Base-by-base conservation (phyloP, 2,113 vertebrate genomes). In the Nesoenas mayeri region DNA sequence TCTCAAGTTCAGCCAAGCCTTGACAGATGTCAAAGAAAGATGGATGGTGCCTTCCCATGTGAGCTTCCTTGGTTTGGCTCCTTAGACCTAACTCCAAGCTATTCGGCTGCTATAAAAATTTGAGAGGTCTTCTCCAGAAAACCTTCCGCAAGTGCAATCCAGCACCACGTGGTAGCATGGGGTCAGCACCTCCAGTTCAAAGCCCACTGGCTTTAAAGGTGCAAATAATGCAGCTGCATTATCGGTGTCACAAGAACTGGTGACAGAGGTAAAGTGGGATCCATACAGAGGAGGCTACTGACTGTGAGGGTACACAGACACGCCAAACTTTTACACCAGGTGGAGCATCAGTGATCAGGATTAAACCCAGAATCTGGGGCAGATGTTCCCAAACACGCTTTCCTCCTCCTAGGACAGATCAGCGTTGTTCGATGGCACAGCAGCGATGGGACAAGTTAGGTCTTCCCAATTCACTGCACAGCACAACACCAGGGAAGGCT, bases 121-220 rank as follows among this genome's bases (percentile, higher is more conserved):
- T 21, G n/a, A 56, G 51, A 51, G 16, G 18, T 65, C 58, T 85
- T 69, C 86, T 77, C 26, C 70, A 71, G 47, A 75, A 95, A 92
- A 61, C 16, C 26, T 70, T 44, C 56, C 32, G 53, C 56, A 56
- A 54, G 51, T 12, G 15, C 48, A 71, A 1, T 24, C 15, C 70
- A 74, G 69, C 24, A 22, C 36, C 34, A 9, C 0, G 0, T 16
- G 36, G 58, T 61, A 64, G 48, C 32, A 26, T 0, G 0, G 16
- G 21, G 20, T 40, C 64, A 54, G 38, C 50, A 58, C 12, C 28
- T 69, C 40, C 44, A 25, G 40, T 6, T 66, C 58, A 57, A 88
- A 57, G 31, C 69, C 12, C 26, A 8, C 10, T 20, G 50, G 38
- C 57, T 69, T 34, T n/a, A 8, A 53, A 57, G 62, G 26, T n/a